These are phyloP conservation scores for Apamea anceps DNA, from an alignment of 2,888 invertebrate species.

Conservation along the genomic window DNA sequence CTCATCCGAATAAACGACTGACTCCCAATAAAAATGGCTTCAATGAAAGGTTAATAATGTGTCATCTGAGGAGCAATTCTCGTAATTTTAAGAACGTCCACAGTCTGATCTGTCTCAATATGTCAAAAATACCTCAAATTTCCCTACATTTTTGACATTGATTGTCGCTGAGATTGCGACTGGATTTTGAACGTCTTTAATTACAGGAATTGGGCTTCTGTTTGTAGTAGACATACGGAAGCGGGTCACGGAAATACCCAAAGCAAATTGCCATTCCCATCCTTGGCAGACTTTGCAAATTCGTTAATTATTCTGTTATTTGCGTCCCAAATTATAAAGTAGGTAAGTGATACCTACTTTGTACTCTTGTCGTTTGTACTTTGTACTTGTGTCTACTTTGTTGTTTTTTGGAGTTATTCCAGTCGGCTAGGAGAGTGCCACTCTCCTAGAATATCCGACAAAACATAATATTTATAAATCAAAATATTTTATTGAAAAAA, in stretches of 20 bases:
- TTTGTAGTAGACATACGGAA: neutral
- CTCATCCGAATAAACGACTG: no score
- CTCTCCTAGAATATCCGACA: neutral
- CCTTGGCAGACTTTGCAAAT: neutral
- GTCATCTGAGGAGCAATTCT: neutral
- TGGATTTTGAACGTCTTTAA: neutral
- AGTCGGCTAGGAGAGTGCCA: no score
- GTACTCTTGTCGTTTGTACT: neutral
- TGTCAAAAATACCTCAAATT: neutral
- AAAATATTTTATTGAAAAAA: no score
- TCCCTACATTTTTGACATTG: neutral
- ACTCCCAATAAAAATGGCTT: neutral
- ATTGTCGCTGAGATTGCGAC: neutral
- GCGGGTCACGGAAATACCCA: no score
- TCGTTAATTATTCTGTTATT: neutral
- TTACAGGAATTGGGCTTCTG: neutral
- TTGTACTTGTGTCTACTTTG: no score
- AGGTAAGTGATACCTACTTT: neutral
- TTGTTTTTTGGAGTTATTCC: no score
- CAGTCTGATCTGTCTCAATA: no score
- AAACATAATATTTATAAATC: constrained; percentile 23
- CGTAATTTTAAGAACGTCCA: neutral
- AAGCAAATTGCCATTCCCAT: neutral
- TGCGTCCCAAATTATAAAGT: neutral
- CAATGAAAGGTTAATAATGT: neutral